Evolutionary conservation across 1,140 invertebrate species (phyloP).

Genomic region (Mizuhopecten yessoensis): DNA sequence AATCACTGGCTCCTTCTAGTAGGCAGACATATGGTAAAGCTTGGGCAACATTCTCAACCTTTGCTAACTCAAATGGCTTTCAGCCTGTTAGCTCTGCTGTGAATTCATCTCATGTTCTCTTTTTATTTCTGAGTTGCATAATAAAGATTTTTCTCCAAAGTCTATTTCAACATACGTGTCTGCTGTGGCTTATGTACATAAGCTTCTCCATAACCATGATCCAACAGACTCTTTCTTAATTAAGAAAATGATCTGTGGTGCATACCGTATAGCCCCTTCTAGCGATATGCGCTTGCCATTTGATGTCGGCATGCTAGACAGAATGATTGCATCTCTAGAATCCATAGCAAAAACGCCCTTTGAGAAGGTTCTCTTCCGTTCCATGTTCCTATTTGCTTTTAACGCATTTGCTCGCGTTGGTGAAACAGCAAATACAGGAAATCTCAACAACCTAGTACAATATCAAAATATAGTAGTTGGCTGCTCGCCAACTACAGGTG

Average conservation of each 20-base stretch:
- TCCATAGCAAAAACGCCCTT: too few relatives aligned
- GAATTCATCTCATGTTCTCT: not conserved
- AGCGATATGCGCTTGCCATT: not conserved
- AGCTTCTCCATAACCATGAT: not conserved
- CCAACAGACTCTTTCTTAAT: conserved; percentile 45
- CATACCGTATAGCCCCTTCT: not conserved
- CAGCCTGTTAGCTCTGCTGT: not conserved
- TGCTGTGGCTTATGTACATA: not conserved
- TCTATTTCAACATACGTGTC: conserved; percentile 26
- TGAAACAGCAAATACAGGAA: not conserved
- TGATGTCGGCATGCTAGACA: not conserved
- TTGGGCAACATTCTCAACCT: not conserved
- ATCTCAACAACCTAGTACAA: not conserved
- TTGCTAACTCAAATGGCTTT: not conserved
- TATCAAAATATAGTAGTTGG: not conserved
- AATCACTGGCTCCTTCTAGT: not conserved
- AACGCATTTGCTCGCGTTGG: conserved; percentile 45
- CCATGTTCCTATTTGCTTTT: conserved; percentile 49
- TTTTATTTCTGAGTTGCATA: not conserved
- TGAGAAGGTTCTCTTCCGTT: not conserved
- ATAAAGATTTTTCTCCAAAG: not conserved
- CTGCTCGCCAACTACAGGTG: not conserved
- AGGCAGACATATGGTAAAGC: not conserved
- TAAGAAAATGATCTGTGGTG: not conserved
- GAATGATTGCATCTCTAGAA: not conserved